Base-by-base conservation (phyloP, 2,888 invertebrate genomes). In the Chromoteleia sp. region DNA sequence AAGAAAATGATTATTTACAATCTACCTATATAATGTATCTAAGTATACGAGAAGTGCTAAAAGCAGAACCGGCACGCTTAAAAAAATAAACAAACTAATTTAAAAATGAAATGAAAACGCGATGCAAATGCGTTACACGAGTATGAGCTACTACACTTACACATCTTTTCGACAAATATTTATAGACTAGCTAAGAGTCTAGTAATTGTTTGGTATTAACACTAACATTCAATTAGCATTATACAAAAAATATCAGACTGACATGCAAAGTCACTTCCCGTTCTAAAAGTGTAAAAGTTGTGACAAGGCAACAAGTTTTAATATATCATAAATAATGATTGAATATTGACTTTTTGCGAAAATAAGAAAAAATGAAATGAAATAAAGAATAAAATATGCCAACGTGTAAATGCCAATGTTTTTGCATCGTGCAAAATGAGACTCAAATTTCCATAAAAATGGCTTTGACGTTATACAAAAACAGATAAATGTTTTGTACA, bases 1-100 rank as follows among this genome's bases (percentile, higher is more conserved):
- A n/a, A n/a, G n/a, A n/a, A 25, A 25, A 25, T 4, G 25, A 25
- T 4, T 25, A 25, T 25, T 17, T 45, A 17, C 19, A 45, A 45
- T 17, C 1, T 8, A 45, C 2, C 19, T 45, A 12, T 5, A 45
- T 8, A n/a, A 33, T 29, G 2, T 21, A n/a, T n/a, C 0, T 29
- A 50, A 6, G 15, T 21, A 21, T 21, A 56, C 12, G 21, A n/a
- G 15, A 14, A 14, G 8, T 45, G 36, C 19, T 36, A 65, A 65
- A 65, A 39, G 25, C 25, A 17, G 8, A 33, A 41, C 54, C 29
- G 41, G 52, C 52, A 52, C 41, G 67, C 52, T 54, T 30, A 5
- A 41, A 41, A 67, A 52, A 67, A 67, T 67, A 52, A 50, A 50
- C 39, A 54, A 30, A 30, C 15, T 39, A 39, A 52, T 65, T 65